phyloP scores from a whole-genome alignment of 2,888 invertebrate species.

The Drosophila birchii region DNA sequence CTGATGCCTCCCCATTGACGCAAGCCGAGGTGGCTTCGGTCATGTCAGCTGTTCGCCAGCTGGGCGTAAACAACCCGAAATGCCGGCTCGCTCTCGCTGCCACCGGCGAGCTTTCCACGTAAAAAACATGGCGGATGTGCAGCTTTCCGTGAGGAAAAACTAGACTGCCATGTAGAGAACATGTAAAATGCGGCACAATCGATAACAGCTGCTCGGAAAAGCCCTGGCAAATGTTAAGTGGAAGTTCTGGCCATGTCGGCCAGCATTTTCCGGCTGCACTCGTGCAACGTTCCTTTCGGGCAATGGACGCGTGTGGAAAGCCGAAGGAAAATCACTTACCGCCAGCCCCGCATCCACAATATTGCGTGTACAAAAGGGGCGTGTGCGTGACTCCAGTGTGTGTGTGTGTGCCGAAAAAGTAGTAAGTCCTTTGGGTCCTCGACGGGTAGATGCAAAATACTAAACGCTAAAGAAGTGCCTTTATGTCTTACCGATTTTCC shows the following conservation, averaged over 20 bases:
- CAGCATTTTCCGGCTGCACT: conserved; percentile 69
- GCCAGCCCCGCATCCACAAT: conserved; percentile 19
- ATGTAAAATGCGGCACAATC: conserved; percentile 17
- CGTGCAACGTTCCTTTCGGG: conserved; percentile 76
- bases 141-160: conserved; percentile 14
- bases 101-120: conserved; percentile 5
- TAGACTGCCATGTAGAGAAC: conserved; percentile 9
- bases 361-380: conserved; percentile 52
- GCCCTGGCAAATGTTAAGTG: conserved; percentile 21
- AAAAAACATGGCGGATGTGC: neutral
- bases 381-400: conserved; percentile 35
- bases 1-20: conserved; percentile 15
- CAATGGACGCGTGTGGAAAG: conserved; percentile 61
- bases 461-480: conserved; percentile 51
- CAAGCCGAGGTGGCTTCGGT: conserved; percentile 8
- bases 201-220: conserved; percentile 26
- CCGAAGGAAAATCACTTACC: conserved; percentile 42
- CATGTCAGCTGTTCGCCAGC: conserved; percentile 30
- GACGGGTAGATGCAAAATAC: conserved; percentile 35
- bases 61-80: conserved; percentile 19
- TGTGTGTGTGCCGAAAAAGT: conserved; percentile 35
- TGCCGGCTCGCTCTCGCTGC: conserved; percentile 18
- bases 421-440: conserved; percentile 21
- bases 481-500: conserved; percentile 37
- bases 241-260: conserved; percentile 1